These are phyloP conservation scores for Coelopa pilipes DNA, from an alignment of 2,888 invertebrate genomes.

Conservation along the genomic window DNA sequence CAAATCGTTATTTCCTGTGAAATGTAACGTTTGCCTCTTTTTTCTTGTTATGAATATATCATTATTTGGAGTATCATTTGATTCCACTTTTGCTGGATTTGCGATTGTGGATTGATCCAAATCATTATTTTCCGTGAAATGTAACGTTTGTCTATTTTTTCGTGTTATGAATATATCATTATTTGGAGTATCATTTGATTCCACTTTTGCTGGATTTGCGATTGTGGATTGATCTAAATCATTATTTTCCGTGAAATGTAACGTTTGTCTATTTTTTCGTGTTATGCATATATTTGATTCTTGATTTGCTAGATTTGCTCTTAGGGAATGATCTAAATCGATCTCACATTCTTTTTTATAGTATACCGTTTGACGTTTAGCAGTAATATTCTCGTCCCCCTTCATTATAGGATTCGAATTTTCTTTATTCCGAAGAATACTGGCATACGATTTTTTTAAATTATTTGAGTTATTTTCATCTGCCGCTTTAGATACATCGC, in stretches of 20 bases:
- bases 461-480: neutral
- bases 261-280: slow-evolving; percentile 5
- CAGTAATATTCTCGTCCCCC: neutral
- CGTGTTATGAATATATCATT: neutral
- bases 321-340: neutral
- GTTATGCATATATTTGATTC: too few relatives aligned
- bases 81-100: too few relatives aligned
- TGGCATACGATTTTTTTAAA: neutral
- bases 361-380: neutral
- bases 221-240: neutral
- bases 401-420: neutral
- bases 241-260: slow-evolving; percentile 21
- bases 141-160: slow-evolving; percentile 15
- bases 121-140: slow-evolving; percentile 29
- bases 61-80: too few relatives aligned
- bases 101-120: neutral
- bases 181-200: neutral
- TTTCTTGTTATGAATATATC: too few relatives aligned
- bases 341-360: neutral
- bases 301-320: too few relatives aligned
- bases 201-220: too few relatives aligned
- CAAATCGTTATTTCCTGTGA: slow-evolving; percentile 29
- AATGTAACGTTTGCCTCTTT: slow-evolving; percentile 15
- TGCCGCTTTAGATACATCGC: neutral
- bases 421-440: neutral